These are phyloP conservation scores for Hydrotaea cyrtoneurina DNA, from an alignment of 2,888 invertebrate species.

Conservation along the genomic window DNA sequence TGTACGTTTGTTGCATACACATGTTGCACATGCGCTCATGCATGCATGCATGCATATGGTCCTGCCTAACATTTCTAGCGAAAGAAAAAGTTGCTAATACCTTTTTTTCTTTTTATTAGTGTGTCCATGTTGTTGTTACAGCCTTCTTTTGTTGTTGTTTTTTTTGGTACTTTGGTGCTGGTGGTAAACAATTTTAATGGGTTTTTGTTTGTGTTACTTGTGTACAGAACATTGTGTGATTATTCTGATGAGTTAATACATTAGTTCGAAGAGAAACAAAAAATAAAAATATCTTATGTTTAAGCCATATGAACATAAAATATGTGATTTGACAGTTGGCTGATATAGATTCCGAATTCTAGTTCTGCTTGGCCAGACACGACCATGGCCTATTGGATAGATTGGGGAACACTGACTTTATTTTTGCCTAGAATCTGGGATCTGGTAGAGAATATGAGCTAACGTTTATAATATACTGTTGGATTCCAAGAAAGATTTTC, in stretches of 20 bases:
- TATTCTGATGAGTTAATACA: not conserved
- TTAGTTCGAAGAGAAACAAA: no score
- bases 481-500: no score
- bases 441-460: no score
- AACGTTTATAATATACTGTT: no score
- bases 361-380: no score
- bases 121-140: not conserved
- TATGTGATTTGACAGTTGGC: no score
- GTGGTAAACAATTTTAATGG: not conserved
- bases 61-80: constrained; percentile 34
- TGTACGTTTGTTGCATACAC: constrained; percentile 31
- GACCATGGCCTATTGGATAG: no score
- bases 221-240: not conserved
- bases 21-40: not conserved
- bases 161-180: not conserved
- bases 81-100: constrained; percentile 32
- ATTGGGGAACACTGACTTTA: no score
- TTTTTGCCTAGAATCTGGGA: no score
- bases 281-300: no score
- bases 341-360: no score
- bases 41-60: constrained; percentile 3
- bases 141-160: not conserved
- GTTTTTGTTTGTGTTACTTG: not conserved
- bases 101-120: not conserved
- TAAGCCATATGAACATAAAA: no score